phyloP scores from a whole-genome alignment of 2,797 vertebrate species.

The Melanotaenia maccullochi region DNA sequence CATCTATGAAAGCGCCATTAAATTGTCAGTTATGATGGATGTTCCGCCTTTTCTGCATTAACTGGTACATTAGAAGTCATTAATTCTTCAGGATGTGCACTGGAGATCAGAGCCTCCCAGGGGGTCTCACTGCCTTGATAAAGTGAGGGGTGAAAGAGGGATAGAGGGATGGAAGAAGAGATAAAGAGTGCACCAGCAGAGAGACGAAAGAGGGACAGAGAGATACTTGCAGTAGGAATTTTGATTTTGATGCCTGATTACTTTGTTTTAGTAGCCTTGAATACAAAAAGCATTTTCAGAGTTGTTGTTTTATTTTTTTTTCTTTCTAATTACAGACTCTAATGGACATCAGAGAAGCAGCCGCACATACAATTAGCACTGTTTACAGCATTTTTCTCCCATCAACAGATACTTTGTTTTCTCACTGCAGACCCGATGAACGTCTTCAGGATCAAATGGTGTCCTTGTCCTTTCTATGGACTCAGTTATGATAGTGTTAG shows the following conservation, averaged over 20 bases:
- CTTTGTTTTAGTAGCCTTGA: constrained; percentile 54
- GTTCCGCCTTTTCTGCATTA: constrained; percentile 85
- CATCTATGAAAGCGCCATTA: constrained; percentile 84
- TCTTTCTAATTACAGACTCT: constrained; percentile 11
- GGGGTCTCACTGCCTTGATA: constrained; percentile 74
- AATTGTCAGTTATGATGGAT: constrained; percentile 88
- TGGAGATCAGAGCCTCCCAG: constrained; percentile 82
- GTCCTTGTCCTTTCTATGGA: constrained; percentile 14
- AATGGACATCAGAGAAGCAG: constrained; percentile 32
- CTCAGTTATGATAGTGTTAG: neutral
- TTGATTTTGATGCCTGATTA: constrained; percentile 37
- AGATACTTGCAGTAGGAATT: constrained; percentile 43
- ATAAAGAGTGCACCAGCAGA: constrained; percentile 50
- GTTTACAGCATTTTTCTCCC: constrained; percentile 28
- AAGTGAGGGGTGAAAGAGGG: constrained; percentile 36
- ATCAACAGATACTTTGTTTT: constrained; percentile 8
- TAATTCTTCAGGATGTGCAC: constrained; percentile 87
- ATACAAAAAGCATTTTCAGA: constrained; percentile 15
- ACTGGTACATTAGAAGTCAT: constrained; percentile 88
- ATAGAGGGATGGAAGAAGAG: constrained; percentile 41
- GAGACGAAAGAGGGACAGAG: constrained; percentile 14
- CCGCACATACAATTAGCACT: constrained; percentile 44
- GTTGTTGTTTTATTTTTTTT: constrained; percentile 12
- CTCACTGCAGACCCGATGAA: neutral
- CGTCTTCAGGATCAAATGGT: constrained; percentile 14